phyloP scores from a whole-genome alignment of 2,797 vertebrate species.

The Chloroceryle inda region DNA sequence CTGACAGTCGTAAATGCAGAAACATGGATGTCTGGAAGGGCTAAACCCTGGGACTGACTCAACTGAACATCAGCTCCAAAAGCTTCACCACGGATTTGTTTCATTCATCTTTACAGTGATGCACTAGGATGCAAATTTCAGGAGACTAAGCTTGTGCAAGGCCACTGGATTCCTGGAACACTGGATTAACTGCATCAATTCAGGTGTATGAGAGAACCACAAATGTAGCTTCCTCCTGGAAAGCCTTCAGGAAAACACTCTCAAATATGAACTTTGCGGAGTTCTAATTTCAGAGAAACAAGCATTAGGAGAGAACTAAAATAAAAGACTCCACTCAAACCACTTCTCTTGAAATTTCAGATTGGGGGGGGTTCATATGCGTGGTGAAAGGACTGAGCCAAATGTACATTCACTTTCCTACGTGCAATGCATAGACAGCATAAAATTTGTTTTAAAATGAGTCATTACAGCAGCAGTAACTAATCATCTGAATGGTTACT shows the following conservation, averaged over 20 bases:
- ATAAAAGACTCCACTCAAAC: background rate
- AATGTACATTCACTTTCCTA: background rate
- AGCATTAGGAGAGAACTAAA: background rate
- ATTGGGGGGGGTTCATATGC: accelerated
- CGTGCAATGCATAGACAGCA: background rate
- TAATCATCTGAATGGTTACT: background rate
- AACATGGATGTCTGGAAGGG: background rate
- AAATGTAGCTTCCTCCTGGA: background rate
- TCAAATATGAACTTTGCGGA: background rate
- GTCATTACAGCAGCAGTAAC: slow-evolving; percentile 1
- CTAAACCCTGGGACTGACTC: background rate
- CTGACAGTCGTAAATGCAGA: background rate
- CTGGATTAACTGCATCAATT: background rate
- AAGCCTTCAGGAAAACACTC: background rate
- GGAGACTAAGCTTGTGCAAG: accelerated
- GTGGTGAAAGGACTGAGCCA: background rate
- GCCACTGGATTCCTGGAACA: background rate
- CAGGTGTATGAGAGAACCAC: background rate
- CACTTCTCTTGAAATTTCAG: background rate
- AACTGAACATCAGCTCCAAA: background rate
- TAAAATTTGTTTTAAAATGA: background rate
- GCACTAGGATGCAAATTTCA: background rate
- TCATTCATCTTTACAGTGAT: background rate
- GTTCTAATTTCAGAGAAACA: background rate
- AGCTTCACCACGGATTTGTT: background rate